Conservation (phyloP, 2,113 vertebrate species). For the Bufo gargarizans region DNA sequence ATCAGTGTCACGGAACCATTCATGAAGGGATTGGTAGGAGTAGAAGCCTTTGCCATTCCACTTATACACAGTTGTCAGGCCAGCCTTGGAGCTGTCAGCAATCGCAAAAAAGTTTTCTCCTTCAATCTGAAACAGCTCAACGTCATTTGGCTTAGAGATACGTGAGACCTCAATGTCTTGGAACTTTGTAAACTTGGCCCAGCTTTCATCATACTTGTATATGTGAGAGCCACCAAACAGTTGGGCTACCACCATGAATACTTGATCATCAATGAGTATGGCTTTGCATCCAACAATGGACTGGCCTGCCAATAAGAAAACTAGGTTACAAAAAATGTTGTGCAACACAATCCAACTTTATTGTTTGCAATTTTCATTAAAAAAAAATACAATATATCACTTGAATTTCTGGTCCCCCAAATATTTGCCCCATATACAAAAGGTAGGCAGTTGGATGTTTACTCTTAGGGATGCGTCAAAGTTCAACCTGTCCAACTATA, state of each 20-base stretch:
- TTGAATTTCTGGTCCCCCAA: neutral
- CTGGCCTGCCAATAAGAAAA: slow-evolving; percentile 79
- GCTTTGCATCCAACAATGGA: slow-evolving; percentile 97
- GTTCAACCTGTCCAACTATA: too few species aligned
- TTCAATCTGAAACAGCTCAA: slow-evolving; percentile 92
- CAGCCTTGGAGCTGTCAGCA: slow-evolving; percentile 96
- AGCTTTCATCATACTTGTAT: slow-evolving; percentile 94
- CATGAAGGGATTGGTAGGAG: slow-evolving; percentile 92
- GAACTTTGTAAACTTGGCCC: slow-evolving; percentile 96
- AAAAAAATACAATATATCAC: too few species aligned
- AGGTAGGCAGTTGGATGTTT: neutral
- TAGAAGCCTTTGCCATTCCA: slow-evolving; percentile 98
- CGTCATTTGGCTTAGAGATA: slow-evolving; percentile 97
- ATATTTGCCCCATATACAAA: neutral
- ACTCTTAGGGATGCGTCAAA: too few species aligned
- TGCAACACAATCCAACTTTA: neutral
- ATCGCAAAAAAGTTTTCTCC: slow-evolving; percentile 92
- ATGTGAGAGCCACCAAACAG: slow-evolving; percentile 98
- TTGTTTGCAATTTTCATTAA: neutral
- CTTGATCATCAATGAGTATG: slow-evolving; percentile 90
- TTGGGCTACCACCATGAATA: slow-evolving; percentile 96
- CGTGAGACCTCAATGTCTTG: slow-evolving; percentile 96
- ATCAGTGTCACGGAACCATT: slow-evolving; percentile 97
- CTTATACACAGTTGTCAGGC: slow-evolving; percentile 94
- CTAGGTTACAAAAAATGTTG: neutral